Evolutionary conservation across 2,888 invertebrate genomes (phyloP), one percentile per base, ranked within the genome.

Genomic region (Stenoptilia bipunctidactyla): DNA sequence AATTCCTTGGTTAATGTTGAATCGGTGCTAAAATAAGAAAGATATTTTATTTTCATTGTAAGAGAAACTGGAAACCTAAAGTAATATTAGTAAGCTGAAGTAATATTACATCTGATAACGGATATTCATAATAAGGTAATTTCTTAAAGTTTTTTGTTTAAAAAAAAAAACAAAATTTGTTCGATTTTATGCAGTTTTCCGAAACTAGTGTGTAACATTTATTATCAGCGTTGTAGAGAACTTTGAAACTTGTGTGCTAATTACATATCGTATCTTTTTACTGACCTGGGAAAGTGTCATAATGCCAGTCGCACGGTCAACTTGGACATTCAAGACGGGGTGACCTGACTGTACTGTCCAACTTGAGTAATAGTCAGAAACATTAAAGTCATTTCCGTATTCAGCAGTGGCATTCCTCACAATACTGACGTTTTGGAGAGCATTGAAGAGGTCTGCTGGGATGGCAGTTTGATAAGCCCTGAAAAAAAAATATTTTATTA

Each of bases 341-440:
- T 85, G 88, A 9, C 89, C 89, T 15, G 79, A 62, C 50, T 89
- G 85, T 15, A 85, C 82, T 50, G 89, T 87, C 61, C 88, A 86
- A 30, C 68, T 67, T 40, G 59, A 72, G 42, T 70, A 83, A 47
- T 79, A 82, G 1, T 79, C 72, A 2, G 71, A 50, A 0, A 75
- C 45, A 44, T 75, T 68, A 42, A 85, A 71, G 1, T 69, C 54
- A 0, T 61, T 15, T 40, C 74, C 72, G 25, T 80, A 76, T n/a
- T 58, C 55, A 1, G 50, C 45, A 14, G 82, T 53, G 1, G 84
- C 65, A 1, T 56, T 55, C 1, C 52, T 50, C 0, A 41, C 15
- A 0, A 46, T 53, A 0, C 60, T 54, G 1, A 66, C 77, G 43
- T 62, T 55, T 46, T 83, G 67, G 1, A 89, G 69, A 10, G 73